Percentiles rank a stretch among this genome's conserved stretches.
These are phyloP conservation scores for Heliconius congener DNA, from an alignment of 1,140 invertebrate genomes.

Conservation along the genomic window DNA sequence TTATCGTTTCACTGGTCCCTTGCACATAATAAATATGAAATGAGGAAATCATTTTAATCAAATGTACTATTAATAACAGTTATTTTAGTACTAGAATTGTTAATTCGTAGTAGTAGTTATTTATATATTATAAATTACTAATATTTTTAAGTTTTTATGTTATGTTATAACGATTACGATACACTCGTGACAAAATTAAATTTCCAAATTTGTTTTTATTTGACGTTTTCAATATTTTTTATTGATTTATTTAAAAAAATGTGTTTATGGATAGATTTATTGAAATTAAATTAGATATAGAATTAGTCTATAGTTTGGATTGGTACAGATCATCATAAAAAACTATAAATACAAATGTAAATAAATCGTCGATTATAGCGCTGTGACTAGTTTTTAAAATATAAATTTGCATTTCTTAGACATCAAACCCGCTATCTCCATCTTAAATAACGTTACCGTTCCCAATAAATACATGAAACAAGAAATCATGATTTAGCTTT, in stretches of 20 bases:
- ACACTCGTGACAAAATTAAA: no score
- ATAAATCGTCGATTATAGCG: no score
- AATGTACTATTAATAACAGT: not conserved
- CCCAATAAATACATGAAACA: constrained; percentile 3
- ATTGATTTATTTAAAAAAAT: no score
- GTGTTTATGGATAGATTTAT: no score
- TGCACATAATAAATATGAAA: not conserved
- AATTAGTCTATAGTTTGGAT: no score
- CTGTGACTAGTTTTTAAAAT: not conserved
- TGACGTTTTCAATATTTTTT: no score
- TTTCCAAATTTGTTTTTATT: no score
- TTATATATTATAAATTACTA: no score
- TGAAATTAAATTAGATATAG: no score
- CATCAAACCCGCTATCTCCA: not conserved
- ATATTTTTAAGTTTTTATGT: no score
- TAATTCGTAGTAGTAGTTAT: no score
- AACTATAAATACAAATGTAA: not conserved
- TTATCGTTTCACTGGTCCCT: constrained; percentile 36
- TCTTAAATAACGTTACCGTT: not conserved
- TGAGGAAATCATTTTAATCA: constrained; percentile 1
- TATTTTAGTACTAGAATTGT: not conserved
- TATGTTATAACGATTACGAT: no score
- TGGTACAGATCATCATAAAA: not conserved
- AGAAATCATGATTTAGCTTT: constrained; percentile 23
- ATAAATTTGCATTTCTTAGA: not conserved